phyloP scores from a whole-genome alignment of 2,797 vertebrate genomes.

The Prionace glauca region DNA sequence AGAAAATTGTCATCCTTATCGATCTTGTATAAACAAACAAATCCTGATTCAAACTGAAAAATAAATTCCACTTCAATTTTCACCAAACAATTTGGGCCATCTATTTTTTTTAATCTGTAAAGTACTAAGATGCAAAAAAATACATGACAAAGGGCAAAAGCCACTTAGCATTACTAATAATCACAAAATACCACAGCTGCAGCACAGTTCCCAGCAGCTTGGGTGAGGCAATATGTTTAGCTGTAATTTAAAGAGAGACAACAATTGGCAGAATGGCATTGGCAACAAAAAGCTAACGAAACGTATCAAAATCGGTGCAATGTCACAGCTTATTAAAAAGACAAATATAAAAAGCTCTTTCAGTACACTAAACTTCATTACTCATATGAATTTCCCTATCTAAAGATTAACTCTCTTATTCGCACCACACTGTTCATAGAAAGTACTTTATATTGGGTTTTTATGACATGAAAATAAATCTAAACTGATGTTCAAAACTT shows the following conservation, averaged over 20 bases:
- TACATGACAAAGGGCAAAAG: background rate
- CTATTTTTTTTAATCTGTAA: background rate
- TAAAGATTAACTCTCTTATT: background rate
- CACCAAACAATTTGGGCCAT: background rate
- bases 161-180: background rate
- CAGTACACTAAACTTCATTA: too few species aligned
- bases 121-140: background rate
- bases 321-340: background rate
- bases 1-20: background rate
- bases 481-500: too few species aligned
- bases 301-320: background rate
- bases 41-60: background rate
- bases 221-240: background rate
- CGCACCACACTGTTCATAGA: background rate
- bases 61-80: constrained; percentile 1
- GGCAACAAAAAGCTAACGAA: background rate
- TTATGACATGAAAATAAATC: too few species aligned
- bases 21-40: background rate
- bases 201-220: background rate
- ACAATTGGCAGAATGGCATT: background rate
- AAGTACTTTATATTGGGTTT: background rate
- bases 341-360: background rate
- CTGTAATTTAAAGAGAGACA: background rate
- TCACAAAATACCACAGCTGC: background rate
- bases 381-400: background rate